A percentile compares a stretch with the other conserved stretches of the same genome.
Evolutionary conservation across 2,888 invertebrate genomes (phyloP).

Genomic region (Drosophila yooni): DNA sequence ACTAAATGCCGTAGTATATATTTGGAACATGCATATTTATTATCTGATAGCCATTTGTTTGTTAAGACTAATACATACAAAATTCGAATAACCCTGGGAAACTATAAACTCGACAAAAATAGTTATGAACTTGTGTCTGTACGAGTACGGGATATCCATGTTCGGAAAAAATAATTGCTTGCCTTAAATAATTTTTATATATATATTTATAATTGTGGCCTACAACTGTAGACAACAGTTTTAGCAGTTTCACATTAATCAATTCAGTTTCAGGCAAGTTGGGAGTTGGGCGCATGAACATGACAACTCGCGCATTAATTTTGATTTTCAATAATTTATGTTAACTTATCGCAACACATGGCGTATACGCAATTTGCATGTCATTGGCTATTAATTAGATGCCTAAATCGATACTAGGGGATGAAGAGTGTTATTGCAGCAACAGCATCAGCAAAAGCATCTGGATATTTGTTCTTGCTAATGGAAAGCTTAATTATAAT

Average conservation of each 20-base stretch:
- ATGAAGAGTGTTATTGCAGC: not conserved
- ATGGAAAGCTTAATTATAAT: slow-evolving; percentile 73
- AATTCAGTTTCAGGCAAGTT: slow-evolving; percentile 38
- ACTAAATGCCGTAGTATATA: not conserved
- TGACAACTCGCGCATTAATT: slow-evolving; percentile 76
- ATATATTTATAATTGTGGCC: slow-evolving; percentile 19
- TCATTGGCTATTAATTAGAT: slow-evolving; percentile 48
- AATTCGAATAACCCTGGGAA: not conserved
- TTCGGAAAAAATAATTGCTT: not conserved
- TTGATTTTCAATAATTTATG: slow-evolving; percentile 76
- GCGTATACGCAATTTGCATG: slow-evolving; percentile 62
- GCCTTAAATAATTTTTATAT: not conserved
- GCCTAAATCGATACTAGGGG: slow-evolving; percentile 12
- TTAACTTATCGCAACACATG: slow-evolving; percentile 72
- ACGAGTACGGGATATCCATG: too few species aligned
- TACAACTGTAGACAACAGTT: slow-evolving; percentile 22
- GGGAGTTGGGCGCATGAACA: slow-evolving; percentile 49
- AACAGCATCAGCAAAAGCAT: slow-evolving; percentile 29
- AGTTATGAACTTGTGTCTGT: not conserved
- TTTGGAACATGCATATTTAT: not conserved
- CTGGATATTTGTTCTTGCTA: slow-evolving; percentile 37
- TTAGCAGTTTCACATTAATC: slow-evolving; percentile 61
- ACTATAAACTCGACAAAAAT: not conserved
- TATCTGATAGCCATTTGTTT: not conserved
- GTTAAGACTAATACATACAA: not conserved